A percentile compares a stretch with the other conserved stretches of the same genome.
Evolutionary conservation across 1,140 invertebrate genomes (phyloP).

Genomic region (Heliconius eleuchia): DNA sequence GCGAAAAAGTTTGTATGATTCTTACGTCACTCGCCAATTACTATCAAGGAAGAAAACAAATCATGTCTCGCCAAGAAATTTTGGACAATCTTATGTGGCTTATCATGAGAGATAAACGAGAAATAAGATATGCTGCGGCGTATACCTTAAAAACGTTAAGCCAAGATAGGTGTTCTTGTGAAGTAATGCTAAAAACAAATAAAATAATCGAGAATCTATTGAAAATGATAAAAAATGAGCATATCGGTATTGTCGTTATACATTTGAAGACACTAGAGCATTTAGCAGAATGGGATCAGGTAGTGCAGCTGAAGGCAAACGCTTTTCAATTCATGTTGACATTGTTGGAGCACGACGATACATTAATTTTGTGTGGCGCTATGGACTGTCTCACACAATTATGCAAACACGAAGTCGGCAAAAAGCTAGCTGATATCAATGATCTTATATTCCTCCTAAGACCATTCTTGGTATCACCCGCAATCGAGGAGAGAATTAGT

Average conservation of each 20-base stretch:
- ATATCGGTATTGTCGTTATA: conserved; percentile 57
- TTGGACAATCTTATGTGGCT: conserved; percentile 61
- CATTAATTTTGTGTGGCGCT: conserved; percentile 49
- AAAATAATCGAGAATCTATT: conserved; percentile 61
- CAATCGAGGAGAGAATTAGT: conserved; percentile 57
- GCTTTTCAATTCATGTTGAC: conserved; percentile 68
- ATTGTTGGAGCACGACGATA: conserved; percentile 50
- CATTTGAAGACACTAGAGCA: conserved; percentile 61
- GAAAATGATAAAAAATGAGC: conserved; percentile 65
- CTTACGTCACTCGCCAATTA: conserved; percentile 60
- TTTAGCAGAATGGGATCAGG: conserved; percentile 64
- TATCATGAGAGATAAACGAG: conserved; percentile 60
- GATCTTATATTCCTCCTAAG: conserved; percentile 56
- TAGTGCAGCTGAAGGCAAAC: conserved; percentile 55
- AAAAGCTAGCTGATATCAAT: conserved; percentile 60
- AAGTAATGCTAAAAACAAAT: conserved; percentile 50
- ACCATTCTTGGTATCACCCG: conserved; percentile 39
- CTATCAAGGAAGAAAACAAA: conserved; percentile 59
- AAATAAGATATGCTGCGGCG: conserved; percentile 67
- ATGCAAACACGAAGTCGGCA: conserved; percentile 64
- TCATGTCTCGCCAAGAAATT: conserved; percentile 51
- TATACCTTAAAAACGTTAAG: conserved; percentile 56
- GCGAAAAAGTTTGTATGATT: conserved; percentile 66
- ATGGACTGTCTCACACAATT: conserved; percentile 71
- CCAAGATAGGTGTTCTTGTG: conserved; percentile 55